A percentile compares a stretch with the other conserved stretches of the same genome.
Evolutionary conservation across 2,888 invertebrate species (phyloP).

Genomic region (Patella depressa): DNA sequence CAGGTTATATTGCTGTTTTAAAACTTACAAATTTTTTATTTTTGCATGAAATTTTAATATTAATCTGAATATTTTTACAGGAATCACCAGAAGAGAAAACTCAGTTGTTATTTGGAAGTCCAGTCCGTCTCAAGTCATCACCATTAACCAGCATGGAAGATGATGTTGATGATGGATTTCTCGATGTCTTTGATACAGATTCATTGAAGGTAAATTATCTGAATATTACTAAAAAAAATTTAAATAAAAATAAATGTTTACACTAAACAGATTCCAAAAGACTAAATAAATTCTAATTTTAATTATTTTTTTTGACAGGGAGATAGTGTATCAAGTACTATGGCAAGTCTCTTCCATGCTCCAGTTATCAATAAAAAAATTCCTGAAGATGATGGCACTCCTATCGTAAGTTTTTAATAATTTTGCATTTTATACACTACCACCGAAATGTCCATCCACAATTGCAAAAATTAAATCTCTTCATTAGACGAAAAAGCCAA

Average conservation of each 20-base stretch:
- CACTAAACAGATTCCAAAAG: background rate
- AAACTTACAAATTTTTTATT: no score
- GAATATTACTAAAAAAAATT: background rate
- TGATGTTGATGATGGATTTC: constrained; percentile 60
- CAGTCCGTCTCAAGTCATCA: constrained; percentile 19
- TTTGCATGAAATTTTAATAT: background rate
- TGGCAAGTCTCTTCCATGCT: constrained; percentile 54
- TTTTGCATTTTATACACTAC: no score
- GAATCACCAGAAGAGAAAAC: constrained; percentile 6
- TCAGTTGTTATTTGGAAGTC: constrained; percentile 9
- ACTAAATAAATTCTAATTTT: background rate
- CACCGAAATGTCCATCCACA: no score
- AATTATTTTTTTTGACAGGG: constrained; percentile 31
- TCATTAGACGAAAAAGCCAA: no score
- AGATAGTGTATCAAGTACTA: constrained; percentile 37
- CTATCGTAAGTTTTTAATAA: constrained; percentile 37
- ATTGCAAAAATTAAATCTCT: no score
- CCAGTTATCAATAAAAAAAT: constrained; percentile 47
- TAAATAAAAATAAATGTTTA: background rate
- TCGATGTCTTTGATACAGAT: constrained; percentile 52
- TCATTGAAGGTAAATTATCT: constrained; percentile 36
- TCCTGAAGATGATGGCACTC: constrained; percentile 44
- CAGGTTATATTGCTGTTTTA: no score
- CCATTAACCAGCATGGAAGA: constrained; percentile 23
- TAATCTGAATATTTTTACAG: background rate